Conservation (phyloP, 1,140 invertebrate species). For the Bombus waltoni region DNA sequence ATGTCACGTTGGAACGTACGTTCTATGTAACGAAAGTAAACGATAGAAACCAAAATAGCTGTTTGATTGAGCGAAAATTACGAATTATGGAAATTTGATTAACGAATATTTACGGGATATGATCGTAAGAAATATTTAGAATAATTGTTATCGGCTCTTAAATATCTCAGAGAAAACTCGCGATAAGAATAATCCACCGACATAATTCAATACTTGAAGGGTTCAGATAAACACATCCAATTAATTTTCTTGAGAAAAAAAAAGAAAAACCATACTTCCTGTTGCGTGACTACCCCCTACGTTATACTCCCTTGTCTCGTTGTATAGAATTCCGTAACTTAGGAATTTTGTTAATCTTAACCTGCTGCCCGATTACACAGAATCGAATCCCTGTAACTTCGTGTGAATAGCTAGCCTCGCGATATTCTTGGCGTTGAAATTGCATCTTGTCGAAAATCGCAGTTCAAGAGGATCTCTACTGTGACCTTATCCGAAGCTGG, state of each 20-base stretch:
- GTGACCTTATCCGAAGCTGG: neutral
- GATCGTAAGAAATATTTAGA: neutral
- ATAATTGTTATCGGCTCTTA: neutral
- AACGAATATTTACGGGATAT: too few relatives aligned
- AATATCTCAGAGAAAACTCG: neutral
- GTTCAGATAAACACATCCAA: neutral
- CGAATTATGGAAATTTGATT: too few relatives aligned
- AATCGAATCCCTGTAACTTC: neutral
- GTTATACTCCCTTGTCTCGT: neutral
- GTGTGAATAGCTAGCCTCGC: neutral
- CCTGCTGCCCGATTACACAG: neutral
- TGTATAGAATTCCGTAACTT: neutral
- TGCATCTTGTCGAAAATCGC: neutral
- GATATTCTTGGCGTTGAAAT: neutral
- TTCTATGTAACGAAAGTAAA: too few relatives aligned
- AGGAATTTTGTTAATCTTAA: slow-evolving; percentile 1
- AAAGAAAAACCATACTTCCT: neutral
- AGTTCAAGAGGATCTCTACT: neutral
- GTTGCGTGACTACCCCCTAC: neutral
- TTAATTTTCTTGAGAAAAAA: neutral
- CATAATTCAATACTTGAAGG: neutral
- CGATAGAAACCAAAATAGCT: too few relatives aligned
- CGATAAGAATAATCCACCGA: neutral
- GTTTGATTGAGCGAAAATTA: too few relatives aligned
- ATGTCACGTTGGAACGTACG: too few relatives aligned